Evolutionary conservation across 2,113 vertebrate genomes (phyloP).

Genomic region (Ploceus nigricollis): DNA sequence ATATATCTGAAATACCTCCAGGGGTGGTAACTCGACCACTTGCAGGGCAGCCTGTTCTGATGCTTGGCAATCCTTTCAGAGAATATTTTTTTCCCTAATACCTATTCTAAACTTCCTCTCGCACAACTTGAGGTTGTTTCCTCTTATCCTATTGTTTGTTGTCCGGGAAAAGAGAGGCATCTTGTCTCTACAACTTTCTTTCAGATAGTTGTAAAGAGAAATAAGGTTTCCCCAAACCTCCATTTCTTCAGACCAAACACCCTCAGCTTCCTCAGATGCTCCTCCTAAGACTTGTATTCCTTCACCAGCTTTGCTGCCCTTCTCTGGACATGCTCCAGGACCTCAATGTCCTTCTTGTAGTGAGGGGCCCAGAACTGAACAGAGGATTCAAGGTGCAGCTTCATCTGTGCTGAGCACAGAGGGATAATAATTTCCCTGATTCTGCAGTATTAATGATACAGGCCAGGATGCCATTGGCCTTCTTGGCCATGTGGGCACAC

Average conservation of each 20-base stretch:
- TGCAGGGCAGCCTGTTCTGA: background rate
- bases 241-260: background rate
- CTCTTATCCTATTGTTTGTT: background rate
- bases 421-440: background rate
- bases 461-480: background rate
- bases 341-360: background rate
- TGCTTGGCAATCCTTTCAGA: background rate
- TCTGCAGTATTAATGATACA: background rate
- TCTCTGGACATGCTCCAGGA: background rate
- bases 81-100: background rate
- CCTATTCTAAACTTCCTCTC: background rate
- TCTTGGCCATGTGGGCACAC: background rate
- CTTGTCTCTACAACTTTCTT: rapidly evolving
- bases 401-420: background rate
- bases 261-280: background rate
- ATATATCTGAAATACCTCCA: background rate
- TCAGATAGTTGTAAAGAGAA: background rate
- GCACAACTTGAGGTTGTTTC: background rate
- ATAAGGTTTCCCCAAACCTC: background rate
- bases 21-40: rapidly evolving
- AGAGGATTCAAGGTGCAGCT: background rate
- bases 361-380: background rate
- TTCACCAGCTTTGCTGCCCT: background rate
- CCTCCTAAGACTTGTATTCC: background rate
- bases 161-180: background rate